A percentile compares a stretch with the other conserved stretches of the same genome.
phyloP scores from a whole-genome alignment of 2,888 invertebrate species.

The Villa cingulata region DNA sequence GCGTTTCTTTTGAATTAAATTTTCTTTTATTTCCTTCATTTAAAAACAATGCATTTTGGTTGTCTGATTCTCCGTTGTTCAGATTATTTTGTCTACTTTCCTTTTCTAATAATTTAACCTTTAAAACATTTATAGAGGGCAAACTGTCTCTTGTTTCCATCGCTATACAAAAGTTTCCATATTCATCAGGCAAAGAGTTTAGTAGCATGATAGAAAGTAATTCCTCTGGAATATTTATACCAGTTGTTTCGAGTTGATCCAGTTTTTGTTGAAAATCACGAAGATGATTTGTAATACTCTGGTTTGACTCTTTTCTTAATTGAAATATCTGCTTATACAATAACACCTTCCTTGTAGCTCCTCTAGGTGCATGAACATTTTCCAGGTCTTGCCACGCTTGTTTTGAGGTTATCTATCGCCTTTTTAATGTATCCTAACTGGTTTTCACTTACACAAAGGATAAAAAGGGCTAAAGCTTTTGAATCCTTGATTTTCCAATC shows the following conservation, averaged over 20 bases:
- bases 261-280: conserved; percentile 4
- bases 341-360: conserved; percentile 5
- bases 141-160: conserved; percentile 8
- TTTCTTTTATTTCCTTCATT: neutral
- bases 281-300: conserved; percentile 3
- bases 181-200: conserved; percentile 6
- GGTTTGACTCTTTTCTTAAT: conserved; percentile 3
- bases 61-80: too few species aligned
- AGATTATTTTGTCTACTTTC: neutral
- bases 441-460: conserved; percentile 3
- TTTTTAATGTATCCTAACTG: conserved; percentile 8
- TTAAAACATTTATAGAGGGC: neutral
- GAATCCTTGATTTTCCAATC: conserved; percentile 6
- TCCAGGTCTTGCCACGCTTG: conserved; percentile 6
- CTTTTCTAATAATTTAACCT: conserved; percentile 4
- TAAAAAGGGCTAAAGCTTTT: conserved; percentile 6
- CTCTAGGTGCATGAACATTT: conserved; percentile 2
- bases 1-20: neutral
- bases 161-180: conserved; percentile 7
- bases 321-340: conserved; percentile 5
- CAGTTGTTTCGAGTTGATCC: conserved; percentile 5
- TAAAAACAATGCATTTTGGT: conserved; percentile 1
- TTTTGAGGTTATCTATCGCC: conserved; percentile 1
- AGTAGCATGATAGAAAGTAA: conserved; percentile 8
- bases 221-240: conserved; percentile 7